Evolutionary conservation across 2,113 vertebrate species (phyloP), one percentile per base, ranked within the genome.

Genomic region (Solenodon paradoxus): DNA sequence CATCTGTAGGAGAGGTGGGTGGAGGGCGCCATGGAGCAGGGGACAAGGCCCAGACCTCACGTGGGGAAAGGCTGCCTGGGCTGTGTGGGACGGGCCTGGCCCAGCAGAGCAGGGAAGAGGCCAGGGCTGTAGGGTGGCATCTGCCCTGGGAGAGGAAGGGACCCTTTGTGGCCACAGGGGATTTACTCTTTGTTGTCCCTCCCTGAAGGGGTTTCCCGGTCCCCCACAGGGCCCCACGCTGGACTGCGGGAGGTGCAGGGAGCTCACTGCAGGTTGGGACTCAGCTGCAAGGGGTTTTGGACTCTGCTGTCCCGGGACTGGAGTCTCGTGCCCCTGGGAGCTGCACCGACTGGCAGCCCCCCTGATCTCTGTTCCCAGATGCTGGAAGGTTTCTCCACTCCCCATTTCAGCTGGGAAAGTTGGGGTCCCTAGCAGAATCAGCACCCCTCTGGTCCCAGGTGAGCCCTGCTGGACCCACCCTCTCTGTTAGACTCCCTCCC

Each of bases 301-400:
- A 59, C 10, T 57, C 1, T 0, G 19, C 7, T 26, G 8, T 28
- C 22, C 7, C 11, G 1, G 30, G 22, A 40, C 59, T 24, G 28
- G 20, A 9, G 20, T 49, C 51, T 28, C 13, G 1, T 0, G 3
- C 7, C 26, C 35, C 19, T 1, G 35, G 12, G 30, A 59, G 40
- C n/a, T 19, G 20, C 5, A 10, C 28, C 2, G 9, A 22, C 22
- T 49, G 26, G 35, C 17, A 12, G 57, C 6, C 32, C 11, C 28
- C 12, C 19, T 1, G n/a, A 0, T n/a, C 5, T 77, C 17, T 10
- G 3, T 79, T 82, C 51, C 47, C 6, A 9, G 47, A 42, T 0
- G 0, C 5, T 11, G 45, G 68, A 40, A 20, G 17, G 2, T 16
- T 38, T n/a, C 72, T 55, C 84, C n/a, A n/a, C n/a, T 45, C 26